Evolutionary conservation across 1,140 invertebrate species (phyloP).

Genomic region (Ladona fulva): DNA sequence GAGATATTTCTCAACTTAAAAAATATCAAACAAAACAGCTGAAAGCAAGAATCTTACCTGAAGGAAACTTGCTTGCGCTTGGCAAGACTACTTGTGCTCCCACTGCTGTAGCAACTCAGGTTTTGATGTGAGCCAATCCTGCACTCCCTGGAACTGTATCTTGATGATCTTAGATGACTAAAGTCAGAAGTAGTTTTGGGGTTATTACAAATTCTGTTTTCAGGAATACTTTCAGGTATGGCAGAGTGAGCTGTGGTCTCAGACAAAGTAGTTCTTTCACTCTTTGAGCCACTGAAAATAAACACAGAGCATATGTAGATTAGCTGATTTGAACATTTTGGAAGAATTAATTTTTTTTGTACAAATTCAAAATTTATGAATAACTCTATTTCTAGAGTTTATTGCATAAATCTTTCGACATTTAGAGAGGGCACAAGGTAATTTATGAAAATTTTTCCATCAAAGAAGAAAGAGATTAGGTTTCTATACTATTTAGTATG

Average conservation of each 20-base stretch:
- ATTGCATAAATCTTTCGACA: too few relatives aligned
- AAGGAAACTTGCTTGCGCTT: constrained; percentile 5
- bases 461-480: too few relatives aligned
- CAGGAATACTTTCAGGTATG: background rate
- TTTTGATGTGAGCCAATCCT: background rate
- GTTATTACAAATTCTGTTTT: background rate
- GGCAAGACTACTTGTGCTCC: background rate
- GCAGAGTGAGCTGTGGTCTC: background rate
- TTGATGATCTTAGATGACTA: background rate
- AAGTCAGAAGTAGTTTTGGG: background rate
- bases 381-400: too few relatives aligned
- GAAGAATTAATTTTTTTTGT: too few relatives aligned
- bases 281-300: background rate
- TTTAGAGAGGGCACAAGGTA: too few relatives aligned
- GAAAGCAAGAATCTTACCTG: background rate
- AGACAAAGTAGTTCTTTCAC: background rate
- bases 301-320: too few relatives aligned
- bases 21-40: background rate
- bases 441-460: too few relatives aligned
- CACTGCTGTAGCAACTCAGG: background rate
- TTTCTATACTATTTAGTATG: too few relatives aligned
- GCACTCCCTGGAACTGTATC: background rate
- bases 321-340: too few relatives aligned
- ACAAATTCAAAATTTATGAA: too few relatives aligned
- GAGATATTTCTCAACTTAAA: too few relatives aligned